Evolutionary conservation across 53 echinoderm and acorn worm genomes (phyloP), one percentile per base, ranked within the genome.

Genomic region (Actinopyga echinites): DNA sequence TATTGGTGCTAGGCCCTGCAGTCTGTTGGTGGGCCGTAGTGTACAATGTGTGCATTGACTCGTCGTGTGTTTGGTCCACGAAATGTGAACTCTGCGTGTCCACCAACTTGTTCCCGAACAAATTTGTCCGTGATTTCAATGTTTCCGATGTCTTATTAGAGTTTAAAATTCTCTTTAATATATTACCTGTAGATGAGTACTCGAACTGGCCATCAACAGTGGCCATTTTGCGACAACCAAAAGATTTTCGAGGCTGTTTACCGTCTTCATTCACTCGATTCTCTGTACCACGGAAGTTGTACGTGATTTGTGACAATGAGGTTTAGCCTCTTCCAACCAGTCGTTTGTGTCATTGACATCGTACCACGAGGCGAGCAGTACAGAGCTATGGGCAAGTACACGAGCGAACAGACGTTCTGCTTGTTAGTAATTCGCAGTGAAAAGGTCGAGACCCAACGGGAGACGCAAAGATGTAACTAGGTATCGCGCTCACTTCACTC

Each of bases 251-350:
- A 54, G 77, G 77, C 49, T 77, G 77, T 77, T 77, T 77, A 77
- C 77, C 30, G 32, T 55, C 28, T 77, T 77, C 77, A 77, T 77
- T 56, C 54, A 52, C 20, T 56, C 10, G 53, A 30, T 77, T 77
- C 77, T 62, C 77, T 30, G 77, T 49, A 77, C 77, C 77, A 77
- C 77, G 77, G 77, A 77, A 77, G 77, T 77, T 77, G 55, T 55
- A 77, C 53, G 54, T 77, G 77, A 77, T 55, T 55, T 77, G 56
- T 56, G 56, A 54, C 55, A 54, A 77, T 55, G 55, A 55, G 54
- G 55, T 44, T 40, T 56, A 77, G 77, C 29, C 26, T 77, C 56
- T 13, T 7, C 6, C 25, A 24, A 12, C 54, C 77, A 77, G 77
- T 31, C 77, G 77, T 77, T 77, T 36, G 24, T 40, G 6, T 34